Percentiles rank a stretch among this genome's conserved stretches.
These are phyloP conservation scores for Hippocampus comes DNA, from an alignment of 2,113 vertebrate genomes.

Conservation along the genomic window DNA sequence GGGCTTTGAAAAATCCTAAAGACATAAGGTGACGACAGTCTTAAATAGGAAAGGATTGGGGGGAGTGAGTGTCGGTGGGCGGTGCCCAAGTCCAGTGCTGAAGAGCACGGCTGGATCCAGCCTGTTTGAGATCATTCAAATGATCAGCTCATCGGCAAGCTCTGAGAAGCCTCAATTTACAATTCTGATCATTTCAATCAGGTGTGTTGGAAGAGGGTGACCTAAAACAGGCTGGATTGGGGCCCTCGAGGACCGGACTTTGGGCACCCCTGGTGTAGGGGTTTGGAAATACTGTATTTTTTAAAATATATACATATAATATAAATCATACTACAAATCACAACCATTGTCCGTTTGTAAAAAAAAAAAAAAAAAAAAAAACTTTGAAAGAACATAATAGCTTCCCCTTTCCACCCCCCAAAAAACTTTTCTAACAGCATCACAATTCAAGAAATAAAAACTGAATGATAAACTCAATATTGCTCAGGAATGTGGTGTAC, in stretches of 20 bases:
- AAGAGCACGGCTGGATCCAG: too few species aligned
- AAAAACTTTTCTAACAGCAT: constrained; percentile 56
- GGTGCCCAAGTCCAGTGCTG: too few species aligned
- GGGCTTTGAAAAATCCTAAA: constrained; percentile 66
- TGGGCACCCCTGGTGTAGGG: too few species aligned
- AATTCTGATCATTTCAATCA: too few species aligned
- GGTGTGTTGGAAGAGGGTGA: too few species aligned
- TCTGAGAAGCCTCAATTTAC: too few species aligned
- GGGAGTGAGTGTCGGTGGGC: not conserved
- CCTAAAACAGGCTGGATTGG: too few species aligned
- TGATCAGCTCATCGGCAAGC: too few species aligned
- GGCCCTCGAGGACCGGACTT: too few species aligned
- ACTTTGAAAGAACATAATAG: constrained; percentile 57
- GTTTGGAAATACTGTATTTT: not conserved
- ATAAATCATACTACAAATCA: constrained; percentile 67
- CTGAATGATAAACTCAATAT: constrained; percentile 66
- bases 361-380: constrained; percentile 62
- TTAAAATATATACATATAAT: constrained; percentile 36
- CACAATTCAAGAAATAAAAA: constrained; percentile 56
- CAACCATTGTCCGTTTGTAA: constrained; percentile 64
- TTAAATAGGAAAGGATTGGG: constrained; percentile 62
- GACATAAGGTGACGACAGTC: constrained; percentile 58
- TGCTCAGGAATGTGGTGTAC: constrained; percentile 76
- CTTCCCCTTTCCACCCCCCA: constrained; percentile 52
- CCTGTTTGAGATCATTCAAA: too few species aligned